Percentiles rank a stretch among this genome's conserved stretches.
Evolutionary conservation across 64 coral and sea anemone genomes (phyloP).

Genomic region (Cladopsammia gracilis): DNA sequence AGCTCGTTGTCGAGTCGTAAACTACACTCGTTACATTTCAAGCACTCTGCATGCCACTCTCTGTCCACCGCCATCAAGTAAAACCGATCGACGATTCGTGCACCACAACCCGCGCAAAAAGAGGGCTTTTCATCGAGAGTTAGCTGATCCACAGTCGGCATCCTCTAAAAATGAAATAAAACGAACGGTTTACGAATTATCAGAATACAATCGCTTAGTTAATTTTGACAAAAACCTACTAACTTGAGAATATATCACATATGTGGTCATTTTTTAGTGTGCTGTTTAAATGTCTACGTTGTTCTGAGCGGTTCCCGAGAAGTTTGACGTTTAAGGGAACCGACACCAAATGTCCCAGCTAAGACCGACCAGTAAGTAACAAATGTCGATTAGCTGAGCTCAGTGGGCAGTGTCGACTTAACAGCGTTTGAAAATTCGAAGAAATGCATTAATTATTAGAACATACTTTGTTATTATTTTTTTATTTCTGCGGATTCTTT

Average conservation of each 20-base stretch:
- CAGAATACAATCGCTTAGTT: no score
- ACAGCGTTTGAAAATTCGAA: neutral
- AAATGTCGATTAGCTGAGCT: neutral
- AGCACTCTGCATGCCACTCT: slow-evolving; percentile 83
- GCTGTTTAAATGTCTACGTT: neutral
- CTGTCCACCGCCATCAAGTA: slow-evolving; percentile 91
- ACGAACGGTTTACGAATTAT: no score
- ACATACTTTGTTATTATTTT: neutral
- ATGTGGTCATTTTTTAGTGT: neutral
- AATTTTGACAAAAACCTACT: neutral
- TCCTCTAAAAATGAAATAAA: slow-evolving; percentile 46
- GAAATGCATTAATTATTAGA: neutral
- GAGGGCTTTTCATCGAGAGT: slow-evolving; percentile 69
- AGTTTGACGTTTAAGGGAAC: neutral
- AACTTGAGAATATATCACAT: neutral
- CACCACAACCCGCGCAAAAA: slow-evolving; percentile 88
- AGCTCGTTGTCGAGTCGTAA: slow-evolving; percentile 89
- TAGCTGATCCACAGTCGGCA: slow-evolving; percentile 83
- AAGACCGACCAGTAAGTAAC: no score
- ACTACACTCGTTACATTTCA: slow-evolving; percentile 89
- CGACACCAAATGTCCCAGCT: no score
- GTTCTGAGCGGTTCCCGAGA: neutral
- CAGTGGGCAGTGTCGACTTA: slow-evolving; percentile 4
- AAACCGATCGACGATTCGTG: slow-evolving; percentile 79
- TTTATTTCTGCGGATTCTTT: neutral